phyloP scores from a whole-genome alignment of 2,888 invertebrate species.

The Leptopilina myrica region DNA sequence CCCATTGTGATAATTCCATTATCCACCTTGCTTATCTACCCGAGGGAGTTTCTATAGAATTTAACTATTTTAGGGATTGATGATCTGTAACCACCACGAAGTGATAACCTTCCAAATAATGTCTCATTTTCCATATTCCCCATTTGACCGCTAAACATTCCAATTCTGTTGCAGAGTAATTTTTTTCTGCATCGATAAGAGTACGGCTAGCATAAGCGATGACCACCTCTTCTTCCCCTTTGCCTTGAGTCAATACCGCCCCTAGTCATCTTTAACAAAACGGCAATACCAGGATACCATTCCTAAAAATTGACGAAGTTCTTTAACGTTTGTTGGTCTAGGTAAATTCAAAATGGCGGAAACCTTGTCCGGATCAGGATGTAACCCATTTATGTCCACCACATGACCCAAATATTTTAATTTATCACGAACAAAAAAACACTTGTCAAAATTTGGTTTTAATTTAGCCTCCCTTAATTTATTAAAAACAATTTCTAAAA shows the following conservation, averaged over 20 bases:
- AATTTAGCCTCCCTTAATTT: not conserved
- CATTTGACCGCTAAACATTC: constrained; percentile 50
- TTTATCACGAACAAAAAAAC: constrained; percentile 43
- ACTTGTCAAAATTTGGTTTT: not conserved
- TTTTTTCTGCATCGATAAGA: not conserved
- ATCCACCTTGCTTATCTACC: constrained; percentile 55
- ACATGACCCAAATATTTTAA: constrained; percentile 47
- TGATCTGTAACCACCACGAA: not conserved
- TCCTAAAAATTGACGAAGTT: no score
- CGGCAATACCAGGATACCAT: no score
- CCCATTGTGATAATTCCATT: not conserved
- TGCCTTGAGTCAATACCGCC: constrained; percentile 36
- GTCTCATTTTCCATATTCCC: constrained; percentile 50
- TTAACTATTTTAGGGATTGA: constrained; percentile 54
- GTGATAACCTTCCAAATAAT: constrained; percentile 55
- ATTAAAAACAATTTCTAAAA: not conserved
- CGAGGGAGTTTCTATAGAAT: constrained; percentile 51
- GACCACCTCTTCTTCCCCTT: constrained; percentile 41
- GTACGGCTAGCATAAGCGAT: constrained; percentile 52
- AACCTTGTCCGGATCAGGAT: no score
- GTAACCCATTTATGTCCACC: not conserved
- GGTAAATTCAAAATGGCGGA: no score
- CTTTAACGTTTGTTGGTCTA: no score
- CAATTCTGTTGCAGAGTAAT: constrained; percentile 45
- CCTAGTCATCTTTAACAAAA: constrained; percentile 21